phyloP scores from a whole-genome alignment of 1,140 invertebrate genomes.

The Leguminivora glycinivorella region DNA sequence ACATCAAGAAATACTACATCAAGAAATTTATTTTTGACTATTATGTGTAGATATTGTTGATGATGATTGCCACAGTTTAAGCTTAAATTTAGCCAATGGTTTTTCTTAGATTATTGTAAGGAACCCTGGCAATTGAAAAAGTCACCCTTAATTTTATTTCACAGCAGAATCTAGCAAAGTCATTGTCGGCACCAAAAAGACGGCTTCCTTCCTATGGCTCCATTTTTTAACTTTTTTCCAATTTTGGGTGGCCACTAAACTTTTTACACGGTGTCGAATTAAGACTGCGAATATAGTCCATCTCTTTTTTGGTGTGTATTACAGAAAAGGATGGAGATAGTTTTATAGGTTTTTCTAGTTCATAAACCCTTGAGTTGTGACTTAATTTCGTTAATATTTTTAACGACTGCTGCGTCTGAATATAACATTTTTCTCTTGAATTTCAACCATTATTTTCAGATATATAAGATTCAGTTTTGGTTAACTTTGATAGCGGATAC shows the following conservation, averaged over 20 bases:
- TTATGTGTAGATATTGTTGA: too few relatives aligned
- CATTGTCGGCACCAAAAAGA: constrained; percentile 59
- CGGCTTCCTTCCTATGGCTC: constrained; percentile 51
- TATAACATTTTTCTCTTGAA: constrained; percentile 37
- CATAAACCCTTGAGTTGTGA: constrained; percentile 45
- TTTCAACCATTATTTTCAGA: neutral
- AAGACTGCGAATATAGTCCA: constrained; percentile 33
- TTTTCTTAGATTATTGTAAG: neutral
- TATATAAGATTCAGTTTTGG: neutral
- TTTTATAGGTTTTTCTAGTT: constrained; percentile 41
- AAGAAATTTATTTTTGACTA: too few relatives aligned
- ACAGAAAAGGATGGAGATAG: constrained; percentile 38
- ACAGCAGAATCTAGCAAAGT: constrained; percentile 50
- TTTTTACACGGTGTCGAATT: constrained; percentile 39
- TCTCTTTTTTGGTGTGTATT: constrained; percentile 31
- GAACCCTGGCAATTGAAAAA: neutral
- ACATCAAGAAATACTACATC: too few relatives aligned
- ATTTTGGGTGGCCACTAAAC: constrained; percentile 46
- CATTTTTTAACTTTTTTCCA: constrained; percentile 39
- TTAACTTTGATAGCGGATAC: constrained; percentile 24
- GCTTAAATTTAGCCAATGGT: neutral
- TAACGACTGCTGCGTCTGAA: constrained; percentile 42
- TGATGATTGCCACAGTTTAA: too few relatives aligned
- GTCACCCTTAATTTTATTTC: constrained; percentile 45
- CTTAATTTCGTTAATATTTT: constrained; percentile 63